phyloP scores from a whole-genome alignment of 1,140 invertebrate genomes.

The Philopotamus ludificatus region DNA sequence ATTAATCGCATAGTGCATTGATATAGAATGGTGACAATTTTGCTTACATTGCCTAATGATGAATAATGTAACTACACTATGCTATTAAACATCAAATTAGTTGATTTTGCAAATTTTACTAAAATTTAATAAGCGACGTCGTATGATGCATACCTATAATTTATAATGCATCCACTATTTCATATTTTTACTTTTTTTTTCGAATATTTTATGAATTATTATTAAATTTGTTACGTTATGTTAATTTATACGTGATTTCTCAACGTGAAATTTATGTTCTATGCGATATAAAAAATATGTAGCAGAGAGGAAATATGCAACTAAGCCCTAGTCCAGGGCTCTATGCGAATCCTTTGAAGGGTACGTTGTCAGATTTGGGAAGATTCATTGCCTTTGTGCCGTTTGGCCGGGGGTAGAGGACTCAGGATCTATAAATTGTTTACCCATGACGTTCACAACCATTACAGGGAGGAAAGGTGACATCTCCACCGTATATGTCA shows the following conservation, averaged over 20 bases:
- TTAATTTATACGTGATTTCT: too few species aligned
- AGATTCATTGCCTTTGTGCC: conserved; percentile 24
- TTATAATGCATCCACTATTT: too few species aligned
- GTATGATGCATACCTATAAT: too few species aligned
- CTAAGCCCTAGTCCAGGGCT: background rate
- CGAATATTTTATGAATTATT: too few species aligned
- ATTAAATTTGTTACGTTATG: too few species aligned
- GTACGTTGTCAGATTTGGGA: conserved; percentile 21
- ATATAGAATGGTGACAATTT: background rate
- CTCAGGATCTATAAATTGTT: conserved; percentile 23
- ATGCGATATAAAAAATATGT: too few species aligned
- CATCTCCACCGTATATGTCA: conserved; percentile 2
- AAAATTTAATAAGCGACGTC: too few species aligned
- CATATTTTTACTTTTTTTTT: too few species aligned
- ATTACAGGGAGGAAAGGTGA: conserved; percentile 12
- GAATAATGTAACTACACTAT: background rate
- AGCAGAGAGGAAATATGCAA: too few species aligned
- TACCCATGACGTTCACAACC: conserved; percentile 20
- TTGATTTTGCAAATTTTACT: too few species aligned
- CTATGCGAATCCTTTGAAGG: background rate
- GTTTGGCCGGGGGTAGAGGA: background rate
- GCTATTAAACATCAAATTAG: too few species aligned
- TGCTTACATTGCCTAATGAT: background rate
- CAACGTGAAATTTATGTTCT: too few species aligned
- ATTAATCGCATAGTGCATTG: background rate